These are phyloP conservation scores for Hipparchia sbordonii DNA, from an alignment of 2,888 invertebrate species.

Conservation along the genomic window DNA sequence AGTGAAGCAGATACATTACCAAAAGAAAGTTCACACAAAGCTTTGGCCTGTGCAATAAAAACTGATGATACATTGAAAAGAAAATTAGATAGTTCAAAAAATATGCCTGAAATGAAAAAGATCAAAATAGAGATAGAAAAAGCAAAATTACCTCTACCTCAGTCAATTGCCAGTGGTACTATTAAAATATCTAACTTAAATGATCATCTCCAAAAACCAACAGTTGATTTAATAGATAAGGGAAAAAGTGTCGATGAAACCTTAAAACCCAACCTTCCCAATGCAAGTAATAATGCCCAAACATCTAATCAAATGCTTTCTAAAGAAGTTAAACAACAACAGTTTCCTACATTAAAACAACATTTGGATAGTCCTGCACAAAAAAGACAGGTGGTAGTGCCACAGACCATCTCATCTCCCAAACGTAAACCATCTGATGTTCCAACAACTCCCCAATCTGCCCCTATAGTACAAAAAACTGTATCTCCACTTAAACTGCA, in stretches of 20 bases:
- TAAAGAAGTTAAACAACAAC: constrained; percentile 56
- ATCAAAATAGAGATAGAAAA: constrained; percentile 72
- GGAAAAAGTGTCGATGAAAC: constrained; percentile 49
- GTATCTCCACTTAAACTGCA: constrained; percentile 71
- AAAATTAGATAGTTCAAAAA: constrained; percentile 55
- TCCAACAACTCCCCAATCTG: constrained; percentile 43
- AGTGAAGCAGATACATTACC: constrained; percentile 45
- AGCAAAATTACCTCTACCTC: constrained; percentile 53
- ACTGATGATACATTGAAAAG: constrained; percentile 65
- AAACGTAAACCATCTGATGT: constrained; percentile 73
- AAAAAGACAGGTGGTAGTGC: constrained; percentile 58
- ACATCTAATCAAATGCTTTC: constrained; percentile 39
- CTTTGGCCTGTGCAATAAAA: constrained; percentile 47
- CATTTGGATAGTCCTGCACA: constrained; percentile 54
- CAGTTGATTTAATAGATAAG: constrained; percentile 40
- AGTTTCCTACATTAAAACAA: constrained; percentile 45
- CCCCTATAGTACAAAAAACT: constrained; percentile 53
- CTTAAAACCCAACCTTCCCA: constrained; percentile 42
- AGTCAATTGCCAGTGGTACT: constrained; percentile 37
- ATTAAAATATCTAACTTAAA: constrained; percentile 31
- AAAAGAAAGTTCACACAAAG: constrained; percentile 47
- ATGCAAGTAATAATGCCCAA: constrained; percentile 41
- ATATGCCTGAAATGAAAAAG: constrained; percentile 68
- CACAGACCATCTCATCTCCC: constrained; percentile 66
- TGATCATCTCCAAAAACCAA: constrained; percentile 42